phyloP scores from a whole-genome alignment of 2,888 invertebrate species.

The Ryuthela nishihirai region DNA sequence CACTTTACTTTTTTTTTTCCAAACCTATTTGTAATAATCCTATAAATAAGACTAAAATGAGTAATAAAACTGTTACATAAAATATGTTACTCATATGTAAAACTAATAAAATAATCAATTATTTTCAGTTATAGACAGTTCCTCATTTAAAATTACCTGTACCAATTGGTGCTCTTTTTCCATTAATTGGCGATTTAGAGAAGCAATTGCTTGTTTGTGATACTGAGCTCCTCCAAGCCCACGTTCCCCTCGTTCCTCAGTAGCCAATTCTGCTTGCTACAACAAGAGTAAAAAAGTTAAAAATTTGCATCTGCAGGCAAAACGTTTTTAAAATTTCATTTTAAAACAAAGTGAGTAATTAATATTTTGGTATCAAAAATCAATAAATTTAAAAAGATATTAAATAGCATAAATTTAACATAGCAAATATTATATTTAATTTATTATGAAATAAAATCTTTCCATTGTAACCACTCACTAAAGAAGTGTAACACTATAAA shows the following conservation, averaged over 20 bases:
- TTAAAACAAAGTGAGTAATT: too few relatives aligned
- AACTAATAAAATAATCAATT: not conserved
- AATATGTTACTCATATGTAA: not conserved
- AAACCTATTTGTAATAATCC: too few relatives aligned
- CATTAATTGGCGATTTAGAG: slow-evolving; percentile 49
- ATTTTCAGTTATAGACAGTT: not conserved
- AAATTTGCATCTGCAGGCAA: too few relatives aligned
- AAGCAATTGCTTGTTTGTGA: slow-evolving; percentile 49
- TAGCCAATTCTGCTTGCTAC: slow-evolving; percentile 51
- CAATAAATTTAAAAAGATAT: not conserved
- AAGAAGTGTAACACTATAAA: too few relatives aligned
- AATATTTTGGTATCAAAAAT: not conserved
- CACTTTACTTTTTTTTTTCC: too few relatives aligned
- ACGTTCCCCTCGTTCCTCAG: slow-evolving; percentile 45
- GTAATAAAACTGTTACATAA: too few relatives aligned
- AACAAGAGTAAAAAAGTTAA: slow-evolving; percentile 24
- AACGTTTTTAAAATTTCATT: too few relatives aligned
- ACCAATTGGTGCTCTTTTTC: slow-evolving; percentile 47
- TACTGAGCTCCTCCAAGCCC: slow-evolving; percentile 49
- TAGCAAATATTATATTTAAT: not conserved
- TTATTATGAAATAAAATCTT: too few relatives aligned
- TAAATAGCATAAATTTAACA: not conserved
- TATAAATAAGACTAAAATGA: too few relatives aligned
- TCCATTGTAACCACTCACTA: too few relatives aligned
- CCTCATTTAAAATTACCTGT: slow-evolving; percentile 62